Base-by-base conservation (phyloP, 2,888 invertebrate species). In the Rhamnusium bicolor region DNA sequence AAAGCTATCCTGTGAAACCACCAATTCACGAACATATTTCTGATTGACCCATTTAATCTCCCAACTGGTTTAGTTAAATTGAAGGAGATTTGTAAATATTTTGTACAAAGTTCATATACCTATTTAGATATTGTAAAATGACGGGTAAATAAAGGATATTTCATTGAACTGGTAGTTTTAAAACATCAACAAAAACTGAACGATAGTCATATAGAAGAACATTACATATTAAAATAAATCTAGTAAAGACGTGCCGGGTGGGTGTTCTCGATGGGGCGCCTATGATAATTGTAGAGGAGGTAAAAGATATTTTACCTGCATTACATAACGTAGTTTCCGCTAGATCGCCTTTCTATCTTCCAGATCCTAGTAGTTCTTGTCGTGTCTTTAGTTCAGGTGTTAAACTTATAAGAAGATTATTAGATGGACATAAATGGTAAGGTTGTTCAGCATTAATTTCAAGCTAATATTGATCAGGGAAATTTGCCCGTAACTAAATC, bases 251-350 rank as follows among this genome's bases (percentile, higher is more conserved):
- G 21, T 46, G 10, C 8, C n/a, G 19, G 19, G 62, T 62, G 21
- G 62, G 62, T 47, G 62, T 62, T 62, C 46, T 14, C 47, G 21
- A 14, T 18, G 58, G 58, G 58, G 47, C 24, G 47, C 47, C 62
- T 4, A 47, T 62, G 62, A 47, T 47, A 47, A 62, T 47, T 62
- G 62, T 62, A 47, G 47, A 47, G 24, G 47, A 47, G 49, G 47
- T 46, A n/a, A 60, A 62, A 62, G 47, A 47, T 62, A 62, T 62
- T 62, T 47, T 62, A 24, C 62, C 62, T 49, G 47, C 21, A 32
- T 62, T 62, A 62, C 62, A 62, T 62, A 62, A 62, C 47, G 47
- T 19, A n/a, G 53, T 62, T 62, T 62, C 24, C 61, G 61, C 47
- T 62, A 62, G 46, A 47, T 47, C 14, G 21, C 21, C 62, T 47